These are phyloP conservation scores for Pygoscelis antarcticus DNA, from an alignment of 2,113 vertebrate genomes.

Conservation along the genomic window DNA sequence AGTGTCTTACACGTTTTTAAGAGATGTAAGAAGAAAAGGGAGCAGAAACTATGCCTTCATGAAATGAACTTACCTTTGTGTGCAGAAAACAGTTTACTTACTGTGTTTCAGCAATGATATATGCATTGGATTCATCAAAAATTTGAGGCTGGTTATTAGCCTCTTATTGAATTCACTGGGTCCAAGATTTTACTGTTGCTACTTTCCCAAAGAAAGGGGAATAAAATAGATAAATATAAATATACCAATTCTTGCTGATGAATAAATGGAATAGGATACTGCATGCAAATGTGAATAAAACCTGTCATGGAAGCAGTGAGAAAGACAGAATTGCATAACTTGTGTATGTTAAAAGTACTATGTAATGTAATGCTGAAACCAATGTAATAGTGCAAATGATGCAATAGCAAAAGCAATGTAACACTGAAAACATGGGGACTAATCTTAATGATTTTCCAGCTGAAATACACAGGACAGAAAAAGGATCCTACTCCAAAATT, in stretches of 20 bases:
- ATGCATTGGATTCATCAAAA: rapidly evolving
- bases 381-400: background rate
- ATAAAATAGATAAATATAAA: background rate
- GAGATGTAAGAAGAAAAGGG: background rate
- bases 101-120: rapidly evolving
- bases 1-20: background rate
- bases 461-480: background rate
- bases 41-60: background rate
- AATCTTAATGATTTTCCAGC: background rate
- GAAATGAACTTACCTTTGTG: background rate
- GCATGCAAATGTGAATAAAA: background rate
- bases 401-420: background rate
- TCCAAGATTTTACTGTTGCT: background rate
- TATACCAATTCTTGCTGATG: background rate
- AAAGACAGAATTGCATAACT: background rate
- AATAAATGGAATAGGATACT: background rate
- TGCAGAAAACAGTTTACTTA: background rate
- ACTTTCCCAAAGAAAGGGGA: background rate
- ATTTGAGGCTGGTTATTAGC: background rate
- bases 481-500: background rate
- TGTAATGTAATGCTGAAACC: background rate
- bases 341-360: background rate
- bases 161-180: background rate
- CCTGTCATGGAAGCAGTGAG: background rate
- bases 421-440: background rate